Evolutionary conservation across 2,888 invertebrate species (phyloP), one percentile per base, ranked within the genome.

Genomic region (Tiphia femorata): DNA sequence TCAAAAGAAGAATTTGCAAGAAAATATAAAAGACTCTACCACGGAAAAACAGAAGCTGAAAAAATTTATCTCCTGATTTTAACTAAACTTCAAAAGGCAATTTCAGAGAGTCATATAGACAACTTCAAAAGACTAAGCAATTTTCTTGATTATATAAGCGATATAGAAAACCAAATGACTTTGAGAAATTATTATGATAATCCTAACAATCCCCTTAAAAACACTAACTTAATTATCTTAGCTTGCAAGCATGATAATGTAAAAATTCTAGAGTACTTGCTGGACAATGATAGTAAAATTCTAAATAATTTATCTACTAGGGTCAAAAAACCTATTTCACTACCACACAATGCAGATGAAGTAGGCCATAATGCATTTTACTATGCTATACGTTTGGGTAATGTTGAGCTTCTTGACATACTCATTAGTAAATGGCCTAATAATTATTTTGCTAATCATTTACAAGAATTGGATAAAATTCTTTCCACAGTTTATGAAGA

Each of bases 401-500:
- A 62, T 42, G 25, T 58, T 21, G 29, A 64, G 23, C 33, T 73
- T 10, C 41, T 70, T 20, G 38, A 62, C 14, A 61, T 38, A 16
- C 47, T 74, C 3, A 64, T 72, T 21, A 23, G 43, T 30, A 49
- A 61, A 35, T n/a, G n/a, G n/a, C n/a, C n/a, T n/a, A 62, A 58
- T 57, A 61, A 64, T 30, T 49, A 60, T 33, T 52, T 58, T 27
- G 16, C 40, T 49, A 19, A 2, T 50, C 25, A 58, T 49, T 27
- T 17, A 0, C 40, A 38, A 12, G 42, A 63, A 47, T 51, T 70
- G 12, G 67, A 70, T 44, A 50, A 58, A 25, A 48, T 66, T 44
- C 51, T 72, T 49, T 67, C 70, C n/a, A 35, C 20, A 46, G 54
- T 64, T 41, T 72, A 64, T 55, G 64, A 70, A 42, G 64, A 73